Evolutionary conservation across 2,113 vertebrate genomes (phyloP), one percentile per base, ranked within the genome.

Genomic region (Colius striatus): DNA sequence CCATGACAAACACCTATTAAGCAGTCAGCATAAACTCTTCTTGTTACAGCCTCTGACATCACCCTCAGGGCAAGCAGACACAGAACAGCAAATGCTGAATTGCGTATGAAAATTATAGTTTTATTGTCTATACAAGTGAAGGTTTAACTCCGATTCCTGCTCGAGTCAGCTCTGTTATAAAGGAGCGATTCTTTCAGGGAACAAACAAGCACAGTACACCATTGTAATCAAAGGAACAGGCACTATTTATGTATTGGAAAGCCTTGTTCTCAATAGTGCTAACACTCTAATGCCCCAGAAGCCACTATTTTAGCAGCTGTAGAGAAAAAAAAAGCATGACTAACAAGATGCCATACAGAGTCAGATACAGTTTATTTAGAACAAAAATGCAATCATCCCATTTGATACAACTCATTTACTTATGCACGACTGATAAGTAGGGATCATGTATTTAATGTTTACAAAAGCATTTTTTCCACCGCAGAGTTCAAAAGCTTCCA

Each of bases 361-460:
- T 87, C 82, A 66, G 95, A 84, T 68, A 91, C 45, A 53, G 82
- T 29, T 21, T 87, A 93, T 90, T 81, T 58, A 55, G 82, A 76
- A 61, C 54, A 29, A 92, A 89, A 26, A 67, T 87, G 91, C 82
- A 90, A 76, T 94, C 79, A 89, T 84, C 51, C 32, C 47, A 36
- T 84, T 68, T 50, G 23, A 26, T 81, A 58, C 73, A 53, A 87
- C 50, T 68, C 97, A 98, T 93, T 98, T 98, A 58, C 98, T 93
- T 96, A 99, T 93, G 97, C 99, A 99, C 13, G 99, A 99, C 97
- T 98, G 94, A 4, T 99, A 99, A 91, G 99, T 99, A 80, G 99
- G 99, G 84, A 99, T 98, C 99, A 99, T 99, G 96, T 99, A 99
- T 97, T 99, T 99, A 97, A 99, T 99, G 97, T 99, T 99, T 97